Evolutionary conservation across 1,140 invertebrate genomes (phyloP), one percentile per base, ranked within the genome.

Genomic region (Dreissena rostriformis): DNA sequence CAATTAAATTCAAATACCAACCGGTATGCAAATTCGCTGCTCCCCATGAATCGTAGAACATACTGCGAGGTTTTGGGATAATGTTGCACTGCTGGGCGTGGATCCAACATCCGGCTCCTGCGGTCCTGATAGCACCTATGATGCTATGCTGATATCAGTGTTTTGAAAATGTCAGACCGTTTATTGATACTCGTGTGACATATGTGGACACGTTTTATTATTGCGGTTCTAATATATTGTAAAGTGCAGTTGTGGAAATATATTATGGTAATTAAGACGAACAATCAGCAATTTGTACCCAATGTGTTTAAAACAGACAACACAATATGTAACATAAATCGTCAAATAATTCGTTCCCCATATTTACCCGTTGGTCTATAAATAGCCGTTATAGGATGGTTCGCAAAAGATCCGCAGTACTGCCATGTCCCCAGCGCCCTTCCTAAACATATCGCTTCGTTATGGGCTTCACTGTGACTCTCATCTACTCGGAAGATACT

Each of bases 41-140:
- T 39, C 82, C 82, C 82, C 74, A 84, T 0, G 82, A 74, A 61
- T 84, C 74, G 28, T 72, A 78, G 28, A 84, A 84, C 82, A 84
- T 71, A 17, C 22, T 29, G 7, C 22, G 24, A 49, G n/a, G 39
- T 39, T 17, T 55, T 7, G 66, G 26, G n/a, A 70, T n/a, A 53
- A 63, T 49, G 11, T 29, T 7, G 52, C 80, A 82, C 11, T 73
- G 4, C 11, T 65, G 66, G 17, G 72, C 74, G 10, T 84, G 66
- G 22, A 84, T 84, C 75, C 82, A 84, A 22, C 82, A 84, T 19
- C 82, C 82, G 53, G 57, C 53, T 24, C 82, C 82, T 11, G 82
- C 74, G 19, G 75, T 78, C 17, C 74, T 49, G 12, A 55, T 71
- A 19, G 74, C 68, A 22, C 82, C 82, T 84, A 39, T 39, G 8